These are phyloP conservation scores for Calycopis cecrops DNA, from an alignment of 1,140 invertebrate genomes.

Conservation along the genomic window DNA sequence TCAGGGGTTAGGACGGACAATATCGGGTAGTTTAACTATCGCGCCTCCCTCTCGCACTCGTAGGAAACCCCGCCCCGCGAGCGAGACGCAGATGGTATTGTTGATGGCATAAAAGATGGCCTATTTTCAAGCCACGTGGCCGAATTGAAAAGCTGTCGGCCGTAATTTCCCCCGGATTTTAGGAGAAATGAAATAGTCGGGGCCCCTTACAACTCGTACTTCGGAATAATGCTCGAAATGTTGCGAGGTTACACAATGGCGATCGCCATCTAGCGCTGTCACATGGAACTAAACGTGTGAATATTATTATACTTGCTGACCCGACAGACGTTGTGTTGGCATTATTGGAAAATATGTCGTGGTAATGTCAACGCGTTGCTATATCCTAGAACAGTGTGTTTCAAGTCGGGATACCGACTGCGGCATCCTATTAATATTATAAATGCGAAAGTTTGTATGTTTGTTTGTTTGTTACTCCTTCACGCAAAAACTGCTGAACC, in stretches of 20 bases:
- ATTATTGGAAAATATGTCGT: too few relatives aligned
- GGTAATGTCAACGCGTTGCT: too few relatives aligned
- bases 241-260: slow-evolving; percentile 2
- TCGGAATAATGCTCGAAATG: slow-evolving; percentile 3
- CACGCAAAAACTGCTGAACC: too few relatives aligned
- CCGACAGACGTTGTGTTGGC: too few relatives aligned
- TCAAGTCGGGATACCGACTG: too few relatives aligned
- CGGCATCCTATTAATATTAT: too few relatives aligned
- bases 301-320: too few relatives aligned
- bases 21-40: slow-evolving; percentile 8
- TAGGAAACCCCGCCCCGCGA: background rate
- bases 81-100: slow-evolving; percentile 6
- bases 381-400: too few relatives aligned
- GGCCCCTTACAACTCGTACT: slow-evolving; percentile 3
- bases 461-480: too few relatives aligned
- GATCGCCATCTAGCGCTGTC: background rate
- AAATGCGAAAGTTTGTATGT: too few relatives aligned
- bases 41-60: background rate
- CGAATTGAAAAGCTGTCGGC: slow-evolving; percentile 10
- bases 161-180: slow-evolving; percentile 11
- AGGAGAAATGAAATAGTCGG: slow-evolving; percentile 7
- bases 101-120: slow-evolving; percentile 9
- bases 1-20: slow-evolving; percentile 7
- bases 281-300: background rate
- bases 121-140: slow-evolving; percentile 10